Conservation (phyloP, 2,888 invertebrate species). For the Cenopis cana region DNA sequence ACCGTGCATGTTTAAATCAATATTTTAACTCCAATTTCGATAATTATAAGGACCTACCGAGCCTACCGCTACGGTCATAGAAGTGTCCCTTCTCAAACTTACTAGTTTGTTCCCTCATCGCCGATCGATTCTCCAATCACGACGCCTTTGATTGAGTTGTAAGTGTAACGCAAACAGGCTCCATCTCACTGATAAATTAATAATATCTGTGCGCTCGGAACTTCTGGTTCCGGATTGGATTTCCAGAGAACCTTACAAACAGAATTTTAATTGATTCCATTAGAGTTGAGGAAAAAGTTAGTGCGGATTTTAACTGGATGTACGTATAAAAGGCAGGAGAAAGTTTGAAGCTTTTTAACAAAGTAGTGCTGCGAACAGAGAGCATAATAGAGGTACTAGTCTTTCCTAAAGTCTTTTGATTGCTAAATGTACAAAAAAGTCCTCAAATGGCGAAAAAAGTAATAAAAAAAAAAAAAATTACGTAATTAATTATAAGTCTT, state of each 20-base stretch:
- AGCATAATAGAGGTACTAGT: background rate
- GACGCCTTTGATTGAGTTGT: constrained; percentile 36
- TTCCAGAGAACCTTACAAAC: constrained; percentile 25
- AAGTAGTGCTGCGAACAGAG: background rate
- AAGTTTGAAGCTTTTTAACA: constrained; percentile 1
- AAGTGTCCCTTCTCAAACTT: background rate
- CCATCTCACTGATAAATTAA: constrained; percentile 34
- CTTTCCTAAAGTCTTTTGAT: too few species aligned
- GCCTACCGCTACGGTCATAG: background rate
- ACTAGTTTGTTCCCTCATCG: background rate
- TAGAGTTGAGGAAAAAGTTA: constrained; percentile 12
- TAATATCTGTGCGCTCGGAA: constrained; percentile 25
- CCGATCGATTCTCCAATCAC: constrained; percentile 39
- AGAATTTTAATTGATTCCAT: constrained; percentile 42
- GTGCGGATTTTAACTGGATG: background rate
- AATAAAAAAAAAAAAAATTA: too few species aligned
- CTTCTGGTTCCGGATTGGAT: constrained; percentile 10
- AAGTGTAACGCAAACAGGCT: constrained; percentile 37
- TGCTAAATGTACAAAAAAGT: too few species aligned
- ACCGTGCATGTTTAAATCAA: too few species aligned
- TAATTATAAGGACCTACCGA: too few species aligned
- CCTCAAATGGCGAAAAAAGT: too few species aligned
- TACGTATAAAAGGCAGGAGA: background rate
- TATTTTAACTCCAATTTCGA: too few species aligned
- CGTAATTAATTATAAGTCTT: too few species aligned